Evolutionary conservation across 1,140 invertebrate species (phyloP), one percentile per base, ranked within the genome.

Genomic region (Heliconius nattereri): DNA sequence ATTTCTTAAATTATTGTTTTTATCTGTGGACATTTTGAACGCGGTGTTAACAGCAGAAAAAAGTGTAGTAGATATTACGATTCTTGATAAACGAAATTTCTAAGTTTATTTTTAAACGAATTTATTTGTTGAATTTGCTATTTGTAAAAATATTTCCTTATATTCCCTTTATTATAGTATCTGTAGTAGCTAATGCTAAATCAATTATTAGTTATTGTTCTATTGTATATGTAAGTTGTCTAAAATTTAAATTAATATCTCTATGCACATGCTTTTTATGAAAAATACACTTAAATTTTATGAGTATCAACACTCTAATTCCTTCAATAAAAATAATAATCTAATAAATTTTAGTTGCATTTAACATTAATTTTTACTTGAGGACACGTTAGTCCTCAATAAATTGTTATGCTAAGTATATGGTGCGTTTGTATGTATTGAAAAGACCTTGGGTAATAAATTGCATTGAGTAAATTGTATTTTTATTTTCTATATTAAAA

Each of bases 351-450:
- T 76, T 2, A 71, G 54, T 77, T 77, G 45, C 76, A 37, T 72
- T 72, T 9, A 37, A 35, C 35, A 72, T 20, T 32, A 3, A 71
- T 32, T 72, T 71, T 32, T 72, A 26, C 19, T 72, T 23, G 29
- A 40, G 71, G 32, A 72, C 35, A 19, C 26, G 23, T 13, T 13
- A 11, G 66, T 81, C 45, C 71, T 54, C 40, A 85, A 79, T 86
- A 86, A 84, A 88, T 91, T 91, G 87, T 91, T 92, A 91, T 86
- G 90, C 90, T 92, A 92, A 91, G 85, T 94, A 91, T 91, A 91
- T 92, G 91, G 91, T 92, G 92, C 91, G 92, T 92, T 92, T 92
- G 87, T 92, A 90, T 91, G 89, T 91, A 89, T 89, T 86, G 83
- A 88, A 88, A 83, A 82, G 85, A 88, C 87, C 90, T 90, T 91